phyloP scores from a whole-genome alignment of 2,113 vertebrate species.

The Pardalotus punctatus region DNA sequence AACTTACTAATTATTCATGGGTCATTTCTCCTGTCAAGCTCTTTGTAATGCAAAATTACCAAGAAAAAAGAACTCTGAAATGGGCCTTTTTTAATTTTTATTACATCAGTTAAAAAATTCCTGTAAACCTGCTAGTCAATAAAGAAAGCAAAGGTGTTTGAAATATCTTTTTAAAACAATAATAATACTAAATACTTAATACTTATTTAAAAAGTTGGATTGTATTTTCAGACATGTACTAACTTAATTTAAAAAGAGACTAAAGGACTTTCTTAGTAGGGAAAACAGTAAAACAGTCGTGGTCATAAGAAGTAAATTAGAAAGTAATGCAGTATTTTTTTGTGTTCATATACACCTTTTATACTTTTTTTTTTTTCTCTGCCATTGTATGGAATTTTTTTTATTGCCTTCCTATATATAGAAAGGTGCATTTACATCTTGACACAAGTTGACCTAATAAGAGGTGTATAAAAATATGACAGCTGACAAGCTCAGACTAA shows the following conservation, averaged over 20 bases:
- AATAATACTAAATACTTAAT: not conserved
- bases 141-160: not conserved
- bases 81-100: not conserved
- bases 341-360: not conserved
- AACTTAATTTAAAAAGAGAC: slow-evolving; percentile 1
- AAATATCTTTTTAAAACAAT: not conserved
- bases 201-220: not conserved
- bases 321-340: not conserved
- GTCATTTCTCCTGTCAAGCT: not conserved
- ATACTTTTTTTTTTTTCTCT: no score
- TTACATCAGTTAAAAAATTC: not conserved
- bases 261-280: not conserved
- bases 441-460: not conserved
- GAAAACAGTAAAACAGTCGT: not conserved
- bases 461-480: not conserved
- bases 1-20: not conserved
- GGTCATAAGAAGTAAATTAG: not conserved
- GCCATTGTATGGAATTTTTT: not conserved
- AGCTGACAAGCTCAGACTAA: not conserved
- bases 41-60: not conserved
- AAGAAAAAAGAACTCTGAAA: not conserved
- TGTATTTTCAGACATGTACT: not conserved
- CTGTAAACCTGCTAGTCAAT: not conserved
- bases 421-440: not conserved
- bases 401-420: not conserved